Conservation (phyloP, 2,113 vertebrate species). For the Mesocricetus auratus region DNA sequence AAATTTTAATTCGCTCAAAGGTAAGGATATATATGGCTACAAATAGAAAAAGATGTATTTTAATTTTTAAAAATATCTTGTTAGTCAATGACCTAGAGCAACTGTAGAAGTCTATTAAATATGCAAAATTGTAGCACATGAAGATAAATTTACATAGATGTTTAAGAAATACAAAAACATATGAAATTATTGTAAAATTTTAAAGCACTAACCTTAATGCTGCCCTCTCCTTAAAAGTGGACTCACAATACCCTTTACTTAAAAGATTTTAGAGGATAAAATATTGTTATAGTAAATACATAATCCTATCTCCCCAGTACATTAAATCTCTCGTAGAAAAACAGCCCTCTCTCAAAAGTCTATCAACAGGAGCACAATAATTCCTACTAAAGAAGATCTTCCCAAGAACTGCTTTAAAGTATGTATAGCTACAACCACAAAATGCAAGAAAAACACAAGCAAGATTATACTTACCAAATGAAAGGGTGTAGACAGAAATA, state of each 20-base stretch:
- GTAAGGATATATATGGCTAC: not conserved
- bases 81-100: not conserved
- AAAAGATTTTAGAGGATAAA: conserved; percentile 37
- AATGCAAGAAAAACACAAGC: conserved; percentile 31
- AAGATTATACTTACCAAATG: conserved; percentile 64
- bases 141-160: conserved; percentile 14
- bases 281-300: conserved; percentile 34
- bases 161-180: conserved; percentile 37
- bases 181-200: not conserved
- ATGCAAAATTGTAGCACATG: conserved; percentile 12
- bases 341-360: conserved; percentile 27
- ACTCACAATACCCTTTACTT: conserved; percentile 54
- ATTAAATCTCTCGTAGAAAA: conserved; percentile 34
- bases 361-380: not conserved
- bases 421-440: conserved; percentile 37
- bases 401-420: conserved; percentile 13
- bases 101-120: not conserved
- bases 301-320: conserved; percentile 9
- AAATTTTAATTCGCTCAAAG: conserved; percentile 5
- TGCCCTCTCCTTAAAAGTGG: not conserved
- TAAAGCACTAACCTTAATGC: not conserved
- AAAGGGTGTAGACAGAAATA: conserved; percentile 44
- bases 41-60: conserved; percentile 22
- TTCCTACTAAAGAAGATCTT: conserved; percentile 11
- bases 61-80: not conserved